A percentile compares a stretch with the other conserved stretches of the same genome.
phyloP scores from a whole-genome alignment of 2,113 vertebrate genomes.

The Hippocampus zosterae region DNA sequence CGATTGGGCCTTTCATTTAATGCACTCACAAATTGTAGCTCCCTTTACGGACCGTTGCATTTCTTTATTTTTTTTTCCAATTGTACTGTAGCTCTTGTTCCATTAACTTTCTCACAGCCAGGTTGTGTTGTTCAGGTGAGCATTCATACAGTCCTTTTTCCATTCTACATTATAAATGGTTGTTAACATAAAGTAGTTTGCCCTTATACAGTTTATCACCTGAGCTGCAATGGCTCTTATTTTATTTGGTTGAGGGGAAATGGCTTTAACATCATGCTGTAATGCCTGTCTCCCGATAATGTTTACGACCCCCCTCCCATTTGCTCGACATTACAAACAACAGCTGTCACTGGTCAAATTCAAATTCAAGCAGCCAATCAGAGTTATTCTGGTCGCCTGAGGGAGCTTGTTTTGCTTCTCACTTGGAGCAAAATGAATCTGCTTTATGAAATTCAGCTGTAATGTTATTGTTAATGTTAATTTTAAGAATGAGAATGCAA shows the following conservation, averaged over 20 bases:
- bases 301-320: conserved; percentile 13
- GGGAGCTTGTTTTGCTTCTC: not conserved
- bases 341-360: conserved; percentile 41
- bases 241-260: not conserved
- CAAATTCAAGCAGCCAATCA: conserved; percentile 46
- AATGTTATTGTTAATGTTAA: not conserved
- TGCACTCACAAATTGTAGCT: conserved; percentile 22
- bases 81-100: conserved; percentile 18
- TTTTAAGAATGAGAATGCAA: too few species aligned
- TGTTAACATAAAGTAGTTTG: conserved; percentile 9
- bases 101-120: conserved; percentile 6
- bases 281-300: conserved; percentile 31
- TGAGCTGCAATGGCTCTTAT: conserved; percentile 4
- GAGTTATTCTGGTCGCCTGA: conserved; percentile 1
- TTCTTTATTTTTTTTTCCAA: conserved; percentile 11
- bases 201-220: not conserved
- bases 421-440: not conserved
- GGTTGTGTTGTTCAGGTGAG: not conserved
- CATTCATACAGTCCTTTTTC: not conserved
- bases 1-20: conserved; percentile 34
- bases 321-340: conserved; percentile 30
- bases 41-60: conserved; percentile 17
- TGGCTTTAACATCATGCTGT: conserved; percentile 9
- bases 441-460: not conserved
- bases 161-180: not conserved